Percentiles rank a stretch among this genome's conserved stretches.
Conservation (phyloP, 2,797 vertebrate genomes). For the Cryptoprocta ferox region DNA sequence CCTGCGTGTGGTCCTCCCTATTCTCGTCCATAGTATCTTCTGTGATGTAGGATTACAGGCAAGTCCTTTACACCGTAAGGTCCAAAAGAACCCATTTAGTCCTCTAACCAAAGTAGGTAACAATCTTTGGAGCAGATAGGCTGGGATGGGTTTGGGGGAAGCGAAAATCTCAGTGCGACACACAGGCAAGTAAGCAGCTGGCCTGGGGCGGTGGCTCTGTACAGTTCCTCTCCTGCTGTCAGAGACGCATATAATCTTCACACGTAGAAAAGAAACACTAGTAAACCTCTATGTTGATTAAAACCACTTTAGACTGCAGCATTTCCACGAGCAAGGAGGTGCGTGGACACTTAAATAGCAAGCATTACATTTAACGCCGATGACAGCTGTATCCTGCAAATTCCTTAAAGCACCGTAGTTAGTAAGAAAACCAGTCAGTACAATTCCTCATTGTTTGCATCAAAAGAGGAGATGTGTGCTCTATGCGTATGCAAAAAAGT, state of each 20-base stretch:
- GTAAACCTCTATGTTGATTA: no score
- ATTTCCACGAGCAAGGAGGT: accelerated
- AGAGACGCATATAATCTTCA: not conserved
- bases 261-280: not conserved
- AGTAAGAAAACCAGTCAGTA: not conserved
- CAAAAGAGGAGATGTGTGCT: not conserved
- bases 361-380: not conserved
- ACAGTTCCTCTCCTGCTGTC: not conserved
- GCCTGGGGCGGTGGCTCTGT: no score
- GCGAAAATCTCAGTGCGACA: not conserved
- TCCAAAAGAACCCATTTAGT: not conserved
- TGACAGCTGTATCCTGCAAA: not conserved
- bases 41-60: not conserved
- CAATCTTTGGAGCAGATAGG: accelerated
- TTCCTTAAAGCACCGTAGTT: not conserved
- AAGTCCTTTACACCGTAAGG: not conserved
- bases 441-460: no score
- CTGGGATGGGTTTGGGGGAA: no score
- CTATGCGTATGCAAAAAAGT: accelerated
- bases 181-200: not conserved
- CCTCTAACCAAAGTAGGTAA: not conserved
- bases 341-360: no score
- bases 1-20: not conserved
- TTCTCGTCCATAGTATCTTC: not conserved
- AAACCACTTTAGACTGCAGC: not conserved